phyloP scores from a whole-genome alignment of 2,113 vertebrate species.

The Carassius auratus region DNA sequence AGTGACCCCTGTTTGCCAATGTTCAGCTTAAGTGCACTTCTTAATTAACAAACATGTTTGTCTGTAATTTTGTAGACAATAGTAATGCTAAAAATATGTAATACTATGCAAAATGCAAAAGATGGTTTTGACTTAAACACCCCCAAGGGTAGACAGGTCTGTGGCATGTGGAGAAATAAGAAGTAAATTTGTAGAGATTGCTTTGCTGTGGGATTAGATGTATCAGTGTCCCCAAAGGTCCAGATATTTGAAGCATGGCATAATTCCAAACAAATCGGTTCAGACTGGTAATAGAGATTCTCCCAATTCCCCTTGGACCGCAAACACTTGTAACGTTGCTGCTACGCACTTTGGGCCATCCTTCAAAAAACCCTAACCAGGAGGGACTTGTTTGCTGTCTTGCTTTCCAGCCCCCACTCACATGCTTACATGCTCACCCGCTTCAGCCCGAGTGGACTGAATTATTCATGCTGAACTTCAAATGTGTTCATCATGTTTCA shows the following conservation, averaged over 20 bases:
- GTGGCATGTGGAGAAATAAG: background rate
- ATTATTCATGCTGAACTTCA: constrained; percentile 92
- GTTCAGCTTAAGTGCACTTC: too few relatives aligned
- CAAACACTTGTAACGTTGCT: constrained; percentile 76
- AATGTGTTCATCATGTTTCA: constrained; percentile 82
- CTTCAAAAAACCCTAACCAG: constrained; percentile 91
- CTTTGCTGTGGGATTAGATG: constrained; percentile 80
- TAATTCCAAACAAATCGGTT: constrained; percentile 82
- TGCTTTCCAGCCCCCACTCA: constrained; percentile 23
- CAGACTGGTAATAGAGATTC: constrained; percentile 78
- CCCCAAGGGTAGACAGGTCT: constrained; percentile 10
- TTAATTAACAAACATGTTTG: background rate
- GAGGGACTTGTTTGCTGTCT: constrained; percentile 86
- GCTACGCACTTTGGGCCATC: constrained; percentile 84
- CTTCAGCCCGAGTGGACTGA: constrained; percentile 84
- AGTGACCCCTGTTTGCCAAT: too few relatives aligned
- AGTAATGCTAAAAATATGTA: background rate
- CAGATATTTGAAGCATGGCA: constrained; percentile 78
- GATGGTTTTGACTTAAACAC: constrained; percentile 60
- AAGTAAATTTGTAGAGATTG: constrained; percentile 72
- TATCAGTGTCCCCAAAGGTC: constrained; percentile 78
- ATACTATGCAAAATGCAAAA: background rate
- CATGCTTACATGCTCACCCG: constrained; percentile 70
- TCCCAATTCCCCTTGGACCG: constrained; percentile 85
- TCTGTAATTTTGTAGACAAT: background rate